These are phyloP conservation scores for Lepeophtheirus nordmannii DNA, from an alignment of 2,888 invertebrate genomes.

Conservation along the genomic window DNA sequence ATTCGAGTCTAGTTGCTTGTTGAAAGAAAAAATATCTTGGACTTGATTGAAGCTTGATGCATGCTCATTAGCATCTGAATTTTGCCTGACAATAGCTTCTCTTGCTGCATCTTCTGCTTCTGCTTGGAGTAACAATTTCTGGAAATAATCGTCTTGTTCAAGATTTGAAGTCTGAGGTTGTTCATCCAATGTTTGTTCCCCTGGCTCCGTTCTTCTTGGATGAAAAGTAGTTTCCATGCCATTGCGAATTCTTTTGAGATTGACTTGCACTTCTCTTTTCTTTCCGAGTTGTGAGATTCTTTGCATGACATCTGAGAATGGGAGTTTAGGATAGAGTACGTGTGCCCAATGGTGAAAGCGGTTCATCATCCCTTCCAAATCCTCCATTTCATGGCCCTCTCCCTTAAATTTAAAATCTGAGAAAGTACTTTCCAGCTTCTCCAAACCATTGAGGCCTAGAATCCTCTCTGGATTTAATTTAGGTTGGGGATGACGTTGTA, in stretches of 20 bases:
- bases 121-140: slow-evolving; percentile 12
- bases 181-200: slow-evolving; percentile 27
- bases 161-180: not conserved
- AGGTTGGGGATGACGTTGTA: slow-evolving; percentile 48
- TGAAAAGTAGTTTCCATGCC: slow-evolving; percentile 37
- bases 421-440: slow-evolving; percentile 60
- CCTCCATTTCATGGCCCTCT: slow-evolving; percentile 63
- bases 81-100: slow-evolving; percentile 13
- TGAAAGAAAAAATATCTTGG: too few species aligned
- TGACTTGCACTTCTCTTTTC: slow-evolving; percentile 59
- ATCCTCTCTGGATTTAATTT: slow-evolving; percentile 46
- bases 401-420: slow-evolving; percentile 65
- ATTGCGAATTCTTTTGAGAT: slow-evolving; percentile 40
- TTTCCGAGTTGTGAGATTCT: slow-evolving; percentile 62
- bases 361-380: slow-evolving; percentile 61
- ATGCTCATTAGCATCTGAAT: too few species aligned
- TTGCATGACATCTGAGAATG: slow-evolving; percentile 69
- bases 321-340: slow-evolving; percentile 69
- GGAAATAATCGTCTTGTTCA: not conserved
- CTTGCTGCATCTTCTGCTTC: slow-evolving; percentile 37
- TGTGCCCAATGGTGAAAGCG: slow-evolving; percentile 85
- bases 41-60: too few species aligned
- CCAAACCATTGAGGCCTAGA: slow-evolving; percentile 56
- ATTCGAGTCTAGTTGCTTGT: too few species aligned
- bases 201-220: slow-evolving; percentile 15